A percentile compares a stretch with the other conserved stretches of the same genome.
These are phyloP conservation scores for Brachystomella parvula DNA, from an alignment of 1,140 invertebrate genomes.

Conservation along the genomic window DNA sequence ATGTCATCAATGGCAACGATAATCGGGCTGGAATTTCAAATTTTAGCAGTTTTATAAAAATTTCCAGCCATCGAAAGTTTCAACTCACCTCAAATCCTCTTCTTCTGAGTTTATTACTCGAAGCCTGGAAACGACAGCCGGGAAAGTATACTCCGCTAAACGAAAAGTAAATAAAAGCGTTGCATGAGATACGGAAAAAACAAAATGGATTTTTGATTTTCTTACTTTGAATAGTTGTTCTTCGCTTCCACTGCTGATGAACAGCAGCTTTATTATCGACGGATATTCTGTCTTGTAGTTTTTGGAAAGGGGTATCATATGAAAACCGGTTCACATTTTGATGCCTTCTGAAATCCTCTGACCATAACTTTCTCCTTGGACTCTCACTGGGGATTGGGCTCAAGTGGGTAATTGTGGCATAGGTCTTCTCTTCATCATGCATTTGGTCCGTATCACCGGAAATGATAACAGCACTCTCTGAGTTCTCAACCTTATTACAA, in stretches of 20 bases:
- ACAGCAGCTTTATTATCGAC: slow-evolving; percentile 37
- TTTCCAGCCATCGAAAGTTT: background rate
- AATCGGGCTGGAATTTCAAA: slow-evolving; percentile 28
- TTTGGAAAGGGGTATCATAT: slow-evolving; percentile 37
- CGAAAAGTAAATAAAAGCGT: background rate
- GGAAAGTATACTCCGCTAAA: slow-evolving; percentile 36
- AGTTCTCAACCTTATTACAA: slow-evolving; percentile 34
- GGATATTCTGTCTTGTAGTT: slow-evolving; percentile 33
- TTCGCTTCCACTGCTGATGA: slow-evolving; percentile 37
- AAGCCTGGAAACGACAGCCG: slow-evolving; percentile 32
- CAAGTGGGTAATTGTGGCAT: slow-evolving; percentile 36
- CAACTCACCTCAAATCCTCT: slow-evolving; percentile 34
- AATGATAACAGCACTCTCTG: slow-evolving; percentile 33
- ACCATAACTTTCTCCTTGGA: slow-evolving; percentile 35
- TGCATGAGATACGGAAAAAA: too few species aligned
- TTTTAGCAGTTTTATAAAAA: background rate
- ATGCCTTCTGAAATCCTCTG: slow-evolving; percentile 37
- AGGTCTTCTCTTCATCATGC: slow-evolving; percentile 31
- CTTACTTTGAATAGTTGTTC: slow-evolving; percentile 37
- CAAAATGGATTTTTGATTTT: background rate
- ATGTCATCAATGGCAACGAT: slow-evolving; percentile 38
- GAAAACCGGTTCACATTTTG: slow-evolving; percentile 34
- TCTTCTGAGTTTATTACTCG: slow-evolving; percentile 31
- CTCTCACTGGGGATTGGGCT: slow-evolving; percentile 35
- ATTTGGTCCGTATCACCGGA: slow-evolving; percentile 32